Conservation (phyloP, 2,888 invertebrate genomes). For the Nomada goodeniana region DNA sequence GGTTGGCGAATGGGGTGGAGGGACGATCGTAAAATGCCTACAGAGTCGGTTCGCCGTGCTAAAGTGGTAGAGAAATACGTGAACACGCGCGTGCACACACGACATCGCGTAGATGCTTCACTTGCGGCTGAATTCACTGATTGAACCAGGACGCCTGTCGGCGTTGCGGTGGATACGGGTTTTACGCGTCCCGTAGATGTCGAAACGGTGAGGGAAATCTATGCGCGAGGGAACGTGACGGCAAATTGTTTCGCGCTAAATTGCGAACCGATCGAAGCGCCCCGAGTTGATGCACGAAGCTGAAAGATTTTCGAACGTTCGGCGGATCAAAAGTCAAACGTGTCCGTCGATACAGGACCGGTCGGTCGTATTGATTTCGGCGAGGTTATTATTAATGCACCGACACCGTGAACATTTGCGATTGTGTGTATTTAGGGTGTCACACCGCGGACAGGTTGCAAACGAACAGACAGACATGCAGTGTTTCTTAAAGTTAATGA, state of each 20-base stretch:
- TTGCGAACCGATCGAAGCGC: slow-evolving; percentile 33
- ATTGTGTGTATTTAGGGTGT: too few relatives aligned
- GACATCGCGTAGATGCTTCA: slow-evolving; percentile 51
- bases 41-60: slow-evolving; percentile 63
- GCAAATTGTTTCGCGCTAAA: slow-evolving; percentile 46
- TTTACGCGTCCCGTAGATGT: slow-evolving; percentile 63
- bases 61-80: slow-evolving; percentile 60
- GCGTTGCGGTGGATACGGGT: slow-evolving; percentile 52
- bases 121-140: slow-evolving; percentile 66
- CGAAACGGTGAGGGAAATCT: slow-evolving; percentile 20
- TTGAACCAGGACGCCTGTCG: slow-evolving; percentile 54
- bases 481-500: too few relatives aligned
- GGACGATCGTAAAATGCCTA: slow-evolving; percentile 68
- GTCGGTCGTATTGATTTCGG: background rate
- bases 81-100: slow-evolving; percentile 33
- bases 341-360: too few relatives aligned
- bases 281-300: background rate
- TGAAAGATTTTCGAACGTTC: background rate
- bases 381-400: background rate
- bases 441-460: too few relatives aligned
- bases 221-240: slow-evolving; percentile 7
- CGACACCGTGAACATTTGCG: background rate
- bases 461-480: too few relatives aligned
- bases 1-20: slow-evolving; percentile 35
- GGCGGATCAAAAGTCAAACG: too few relatives aligned